These are phyloP conservation scores for Stichopus chloronotus DNA, from an alignment of 35 echinoderm and acorn worm species.

Conservation along the genomic window DNA sequence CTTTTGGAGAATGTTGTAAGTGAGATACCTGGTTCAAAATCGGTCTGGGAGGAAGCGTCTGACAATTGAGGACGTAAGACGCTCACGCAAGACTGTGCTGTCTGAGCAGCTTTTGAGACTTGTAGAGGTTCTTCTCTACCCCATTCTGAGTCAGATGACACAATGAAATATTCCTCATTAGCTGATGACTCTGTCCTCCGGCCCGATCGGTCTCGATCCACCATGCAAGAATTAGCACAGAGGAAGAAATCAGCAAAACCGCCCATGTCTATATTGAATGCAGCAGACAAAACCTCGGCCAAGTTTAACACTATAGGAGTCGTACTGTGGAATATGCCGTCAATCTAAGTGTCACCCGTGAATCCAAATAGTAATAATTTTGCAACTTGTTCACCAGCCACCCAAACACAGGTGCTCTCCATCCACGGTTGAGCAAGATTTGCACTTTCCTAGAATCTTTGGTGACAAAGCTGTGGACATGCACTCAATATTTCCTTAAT, in stretches of 20 bases:
- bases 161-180: background rate
- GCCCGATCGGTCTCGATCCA: background rate
- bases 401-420: no score
- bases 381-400: no score
- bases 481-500: no score
- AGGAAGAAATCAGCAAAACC: background rate
- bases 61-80: background rate
- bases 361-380: no score
- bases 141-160: background rate
- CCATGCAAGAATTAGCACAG: background rate
- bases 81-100: background rate
- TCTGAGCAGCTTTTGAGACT: background rate
- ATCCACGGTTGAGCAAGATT: no score
- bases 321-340: no score
- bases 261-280: background rate
- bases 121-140: background rate
- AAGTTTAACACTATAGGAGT: no score
- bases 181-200: background rate
- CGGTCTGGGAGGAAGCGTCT: conserved; percentile 1
- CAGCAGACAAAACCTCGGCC: no score
- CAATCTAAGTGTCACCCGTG: no score
- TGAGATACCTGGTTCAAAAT: conserved; percentile 10
- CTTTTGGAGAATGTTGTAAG: background rate
- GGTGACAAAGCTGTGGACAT: no score
- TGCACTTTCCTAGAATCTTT: no score